Percentiles rank a stretch among this genome's conserved stretches.
Evolutionary conservation across 2,113 vertebrate species (phyloP).

Genomic region (Stigmatopora argus): DNA sequence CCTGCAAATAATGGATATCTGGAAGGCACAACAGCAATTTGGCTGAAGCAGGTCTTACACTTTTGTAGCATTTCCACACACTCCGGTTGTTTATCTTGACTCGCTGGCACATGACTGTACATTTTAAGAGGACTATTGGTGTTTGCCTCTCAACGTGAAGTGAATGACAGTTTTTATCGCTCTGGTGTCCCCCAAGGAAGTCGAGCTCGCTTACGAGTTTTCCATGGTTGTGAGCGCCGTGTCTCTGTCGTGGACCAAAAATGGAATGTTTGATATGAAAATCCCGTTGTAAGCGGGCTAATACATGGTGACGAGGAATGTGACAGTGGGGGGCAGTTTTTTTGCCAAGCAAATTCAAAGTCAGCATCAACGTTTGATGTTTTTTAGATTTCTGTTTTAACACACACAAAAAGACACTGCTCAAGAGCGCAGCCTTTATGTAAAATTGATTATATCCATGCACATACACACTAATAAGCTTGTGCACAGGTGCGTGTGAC

Average conservation of each 20-base stretch:
- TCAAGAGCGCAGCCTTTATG: too few species aligned
- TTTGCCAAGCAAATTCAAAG: constrained; percentile 30
- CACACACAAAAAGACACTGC: too few species aligned
- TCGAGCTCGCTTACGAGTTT: constrained; percentile 40
- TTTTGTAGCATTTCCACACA: background rate
- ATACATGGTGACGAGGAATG: constrained; percentile 46
- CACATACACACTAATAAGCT: too few species aligned
- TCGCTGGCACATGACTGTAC: background rate
- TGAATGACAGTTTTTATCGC: background rate
- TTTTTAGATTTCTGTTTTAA: background rate
- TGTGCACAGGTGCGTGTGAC: too few species aligned
- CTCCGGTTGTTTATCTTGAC: background rate
- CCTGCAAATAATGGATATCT: constrained; percentile 11
- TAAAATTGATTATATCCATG: too few species aligned
- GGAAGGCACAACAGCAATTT: constrained; percentile 3
- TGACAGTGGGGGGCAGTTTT: constrained; percentile 40
- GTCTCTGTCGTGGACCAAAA: constrained; percentile 47
- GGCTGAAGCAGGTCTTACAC: background rate
- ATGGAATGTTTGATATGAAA: constrained; percentile 43
- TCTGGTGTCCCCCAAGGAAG: constrained; percentile 39
- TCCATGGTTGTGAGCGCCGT: constrained; percentile 28
- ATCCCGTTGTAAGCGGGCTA: constrained; percentile 40
- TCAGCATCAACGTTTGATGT: constrained; percentile 31
- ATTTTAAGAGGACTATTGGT: background rate
- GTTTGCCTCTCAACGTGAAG: background rate